Evolutionary conservation across 2,888 invertebrate genomes (phyloP).

Genomic region (Hypercompe scribonia): DNA sequence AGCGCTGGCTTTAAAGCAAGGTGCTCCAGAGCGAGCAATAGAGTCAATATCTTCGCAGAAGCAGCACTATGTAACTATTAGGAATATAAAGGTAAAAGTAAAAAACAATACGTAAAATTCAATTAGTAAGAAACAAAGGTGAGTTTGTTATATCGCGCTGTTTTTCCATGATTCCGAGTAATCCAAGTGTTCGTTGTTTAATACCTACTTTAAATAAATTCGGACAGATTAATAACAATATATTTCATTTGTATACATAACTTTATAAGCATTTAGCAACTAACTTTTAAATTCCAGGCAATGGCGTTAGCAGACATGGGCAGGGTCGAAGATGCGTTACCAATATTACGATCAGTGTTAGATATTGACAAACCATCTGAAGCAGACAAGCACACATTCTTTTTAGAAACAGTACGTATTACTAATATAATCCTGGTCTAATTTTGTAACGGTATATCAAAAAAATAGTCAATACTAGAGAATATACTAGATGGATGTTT

Average conservation of each 20-base stretch:
- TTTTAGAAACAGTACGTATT: conserved; percentile 87
- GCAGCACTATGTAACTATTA: conserved; percentile 88
- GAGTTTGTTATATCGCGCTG: too few relatives aligned
- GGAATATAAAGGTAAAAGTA: conserved; percentile 88
- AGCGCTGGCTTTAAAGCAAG: conserved; percentile 90
- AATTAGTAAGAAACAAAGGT: too few relatives aligned
- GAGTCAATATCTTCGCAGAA: conserved; percentile 88
- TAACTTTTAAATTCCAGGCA: conserved; percentile 58
- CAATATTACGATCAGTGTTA: conserved; percentile 85
- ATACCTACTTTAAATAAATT: too few relatives aligned
- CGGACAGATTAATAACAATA: too few relatives aligned
- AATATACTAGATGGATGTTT: background rate
- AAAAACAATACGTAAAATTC: background rate
- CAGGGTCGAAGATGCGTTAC: conserved; percentile 88
- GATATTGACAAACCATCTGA: conserved; percentile 84
- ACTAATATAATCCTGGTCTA: background rate
- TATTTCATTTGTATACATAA: too few relatives aligned
- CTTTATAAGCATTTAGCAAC: background rate
- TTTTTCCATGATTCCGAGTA: too few relatives aligned
- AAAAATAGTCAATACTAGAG: too few relatives aligned
- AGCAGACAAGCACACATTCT: conserved; percentile 86
- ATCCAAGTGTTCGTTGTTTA: too few relatives aligned
- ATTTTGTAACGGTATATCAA: too few relatives aligned
- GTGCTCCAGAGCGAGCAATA: conserved; percentile 88
- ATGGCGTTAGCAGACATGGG: conserved; percentile 86